Percentiles rank a stretch among this genome's conserved stretches.
Evolutionary conservation across 2,888 invertebrate species (phyloP).

Genomic region (Amiota minor): DNA sequence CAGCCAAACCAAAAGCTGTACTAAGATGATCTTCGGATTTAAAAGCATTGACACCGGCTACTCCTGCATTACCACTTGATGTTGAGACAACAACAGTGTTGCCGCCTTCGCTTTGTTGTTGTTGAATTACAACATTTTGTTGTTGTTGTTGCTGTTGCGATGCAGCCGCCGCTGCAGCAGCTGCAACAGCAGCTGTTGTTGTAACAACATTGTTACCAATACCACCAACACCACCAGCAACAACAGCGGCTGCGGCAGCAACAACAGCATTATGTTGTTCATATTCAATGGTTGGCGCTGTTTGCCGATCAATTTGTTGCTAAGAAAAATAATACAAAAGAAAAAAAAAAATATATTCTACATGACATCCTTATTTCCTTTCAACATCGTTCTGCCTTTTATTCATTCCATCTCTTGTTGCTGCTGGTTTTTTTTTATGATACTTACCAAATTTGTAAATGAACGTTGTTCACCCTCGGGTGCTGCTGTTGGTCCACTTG

Average conservation of each 20-base stretch:
- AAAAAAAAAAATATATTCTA: conserved; percentile 1
- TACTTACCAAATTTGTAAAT: conserved; percentile 73
- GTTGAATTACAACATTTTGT: conserved; percentile 56
- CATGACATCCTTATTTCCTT: background rate
- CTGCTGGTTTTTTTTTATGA: background rate
- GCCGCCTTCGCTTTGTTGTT: conserved; percentile 55
- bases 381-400: background rate
- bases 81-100: conserved; percentile 62
- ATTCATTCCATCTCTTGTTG: too few species aligned
- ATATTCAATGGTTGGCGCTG: conserved; percentile 73
- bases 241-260: conserved; percentile 51
- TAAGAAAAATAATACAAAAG: conserved; percentile 28
- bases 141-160: conserved; percentile 53
- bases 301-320: conserved; percentile 73
- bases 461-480: conserved; percentile 74
- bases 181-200: conserved; percentile 58
- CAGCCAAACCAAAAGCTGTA: conserved; percentile 83
- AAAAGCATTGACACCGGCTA: conserved; percentile 70
- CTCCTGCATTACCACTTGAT: conserved; percentile 53
- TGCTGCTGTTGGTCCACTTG: conserved; percentile 73
- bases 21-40: conserved; percentile 83
- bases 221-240: conserved; percentile 33
- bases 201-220: conserved; percentile 54
- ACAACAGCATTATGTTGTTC: conserved; percentile 66
- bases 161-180: conserved; percentile 50